Evolutionary conservation across 2,797 vertebrate genomes (phyloP).

Genomic region (Tiaroga cobitis): DNA sequence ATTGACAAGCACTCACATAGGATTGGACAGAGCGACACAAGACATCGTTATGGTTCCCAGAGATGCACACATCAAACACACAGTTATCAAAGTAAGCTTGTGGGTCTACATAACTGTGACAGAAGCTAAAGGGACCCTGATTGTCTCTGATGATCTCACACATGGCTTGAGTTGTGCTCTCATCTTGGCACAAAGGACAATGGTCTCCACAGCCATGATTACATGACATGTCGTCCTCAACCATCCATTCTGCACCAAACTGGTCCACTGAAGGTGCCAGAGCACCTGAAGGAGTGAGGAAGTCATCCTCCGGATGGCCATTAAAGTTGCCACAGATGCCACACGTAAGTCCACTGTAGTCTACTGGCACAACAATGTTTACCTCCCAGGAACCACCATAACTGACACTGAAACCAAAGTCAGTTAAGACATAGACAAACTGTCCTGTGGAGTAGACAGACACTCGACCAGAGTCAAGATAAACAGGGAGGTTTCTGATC

Average conservation of each 20-base stretch:
- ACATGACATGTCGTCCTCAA: slow-evolving; percentile 62
- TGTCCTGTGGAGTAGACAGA: slow-evolving; percentile 73
- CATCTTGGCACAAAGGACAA: slow-evolving; percentile 57
- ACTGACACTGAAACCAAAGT: slow-evolving; percentile 75
- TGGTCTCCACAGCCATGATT: slow-evolving; percentile 59
- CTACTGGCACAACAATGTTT: slow-evolving; percentile 70
- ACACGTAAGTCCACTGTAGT: slow-evolving; percentile 72
- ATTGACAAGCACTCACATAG: slow-evolving; percentile 81
- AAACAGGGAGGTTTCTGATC: slow-evolving; percentile 71
- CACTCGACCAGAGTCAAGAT: slow-evolving; percentile 65
- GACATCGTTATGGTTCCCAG: slow-evolving; percentile 33
- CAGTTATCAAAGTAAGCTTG: slow-evolving; percentile 74
- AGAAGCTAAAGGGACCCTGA: slow-evolving; percentile 73
- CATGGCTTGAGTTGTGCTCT: background rate
- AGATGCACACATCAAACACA: slow-evolving; percentile 78
- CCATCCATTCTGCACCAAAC: slow-evolving; percentile 74
- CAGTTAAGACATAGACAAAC: slow-evolving; percentile 64
- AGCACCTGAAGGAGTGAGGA: slow-evolving; percentile 64
- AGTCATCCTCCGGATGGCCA: slow-evolving; percentile 75
- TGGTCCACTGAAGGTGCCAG: background rate
- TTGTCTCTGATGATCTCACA: slow-evolving; percentile 74
- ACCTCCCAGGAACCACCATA: slow-evolving; percentile 73
- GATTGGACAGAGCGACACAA: slow-evolving; percentile 72
- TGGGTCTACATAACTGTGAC: slow-evolving; percentile 72
- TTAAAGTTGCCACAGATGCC: slow-evolving; percentile 86